Percentiles rank a stretch among this genome's conserved stretches.
Conservation (phyloP, 2,888 invertebrate genomes). For the Hybos culiciformis region DNA sequence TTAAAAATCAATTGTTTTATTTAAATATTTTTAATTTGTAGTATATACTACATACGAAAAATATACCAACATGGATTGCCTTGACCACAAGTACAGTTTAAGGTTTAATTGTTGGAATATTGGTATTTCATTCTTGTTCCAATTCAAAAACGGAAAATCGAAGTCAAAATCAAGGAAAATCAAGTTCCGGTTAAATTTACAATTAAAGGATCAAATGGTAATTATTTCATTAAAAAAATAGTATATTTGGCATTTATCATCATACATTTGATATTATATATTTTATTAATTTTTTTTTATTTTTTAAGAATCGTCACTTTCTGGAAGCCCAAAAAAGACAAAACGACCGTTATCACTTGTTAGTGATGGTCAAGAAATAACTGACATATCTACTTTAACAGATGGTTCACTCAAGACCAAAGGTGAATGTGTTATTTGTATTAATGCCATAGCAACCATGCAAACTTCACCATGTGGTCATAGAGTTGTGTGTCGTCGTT, state of each 20-base stretch:
- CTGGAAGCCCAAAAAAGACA: constrained; percentile 43
- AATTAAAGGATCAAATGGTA: constrained; percentile 58
- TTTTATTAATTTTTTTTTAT: too few species aligned
- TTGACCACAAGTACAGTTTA: constrained; percentile 41
- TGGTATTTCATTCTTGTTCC: constrained; percentile 74
- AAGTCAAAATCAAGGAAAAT: constrained; percentile 25
- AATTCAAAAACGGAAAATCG: constrained; percentile 52
- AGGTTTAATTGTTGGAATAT: constrained; percentile 52
- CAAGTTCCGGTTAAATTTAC: constrained; percentile 51
- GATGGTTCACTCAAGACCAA: constrained; percentile 41
- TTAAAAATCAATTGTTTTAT: neutral
- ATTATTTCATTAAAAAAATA: constrained; percentile 12
- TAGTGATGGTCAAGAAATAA: constrained; percentile 52
- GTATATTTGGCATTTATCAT: neutral
- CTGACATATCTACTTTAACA: constrained; percentile 53
- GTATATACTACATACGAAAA: constrained; percentile 79
- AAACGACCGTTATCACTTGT: constrained; percentile 50
- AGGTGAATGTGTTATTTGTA: constrained; percentile 94
- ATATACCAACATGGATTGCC: constrained; percentile 77
- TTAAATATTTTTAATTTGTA: constrained; percentile 32
- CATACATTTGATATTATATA: neutral
- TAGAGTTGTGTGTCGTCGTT: constrained; percentile 86
- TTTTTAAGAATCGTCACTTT: constrained; percentile 42
- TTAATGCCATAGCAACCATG: constrained; percentile 92
- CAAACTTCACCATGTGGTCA: constrained; percentile 88